Evolutionary conservation across 1,140 invertebrate genomes (phyloP), one percentile per base, ranked within the genome.

Genomic region (Carcinoscorpius rotundicauda): DNA sequence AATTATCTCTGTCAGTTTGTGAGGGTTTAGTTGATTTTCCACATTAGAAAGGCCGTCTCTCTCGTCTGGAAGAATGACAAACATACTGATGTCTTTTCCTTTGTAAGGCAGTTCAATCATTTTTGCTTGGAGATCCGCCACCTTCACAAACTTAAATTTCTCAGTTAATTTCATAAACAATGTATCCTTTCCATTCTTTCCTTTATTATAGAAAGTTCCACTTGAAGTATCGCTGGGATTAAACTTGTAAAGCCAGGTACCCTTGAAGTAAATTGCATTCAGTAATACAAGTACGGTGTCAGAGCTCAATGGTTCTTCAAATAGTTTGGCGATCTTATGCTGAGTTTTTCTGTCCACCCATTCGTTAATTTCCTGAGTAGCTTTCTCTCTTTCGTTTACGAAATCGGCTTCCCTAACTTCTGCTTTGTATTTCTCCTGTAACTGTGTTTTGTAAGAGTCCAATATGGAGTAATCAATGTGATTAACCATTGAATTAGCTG

Each of bases 91-190:
- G 8, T 71, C 68, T 49, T 72, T 65, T n/a, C 66, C 82, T 71
- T 81, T 82, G 71, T 91, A 92, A 0, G 86, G 86, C 58, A 92
- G 72, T 76, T 90, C 85, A 4, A 91, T 3, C 6, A 55, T 55
- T n/a, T 55, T 71, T 3, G 85, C 80, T 68, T 84, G 79, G 5
- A 82, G 81, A 5, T 83, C 80, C 0, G 79, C 73, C 64, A 83
- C 73, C 61, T 78, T 78, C 3, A 87, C 82, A 71, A 87, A 81
- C 75, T 85, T 84, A 75, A 93, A 93, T 51, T 81, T 83, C 56
- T 85, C 85, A 72, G 89, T 89, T 68, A 91, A 85, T 58, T 82
- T 83, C 91, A 95, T 95, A 5, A 83, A 85, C 29, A 80, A 73
- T 0, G 84, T 83, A 2, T 84, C 81, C 67, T 87, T 87, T 77